Evolutionary conservation across 1,140 invertebrate genomes (phyloP), one percentile per base, ranked within the genome.

Genomic region (Psilanteris sp.): DNA sequence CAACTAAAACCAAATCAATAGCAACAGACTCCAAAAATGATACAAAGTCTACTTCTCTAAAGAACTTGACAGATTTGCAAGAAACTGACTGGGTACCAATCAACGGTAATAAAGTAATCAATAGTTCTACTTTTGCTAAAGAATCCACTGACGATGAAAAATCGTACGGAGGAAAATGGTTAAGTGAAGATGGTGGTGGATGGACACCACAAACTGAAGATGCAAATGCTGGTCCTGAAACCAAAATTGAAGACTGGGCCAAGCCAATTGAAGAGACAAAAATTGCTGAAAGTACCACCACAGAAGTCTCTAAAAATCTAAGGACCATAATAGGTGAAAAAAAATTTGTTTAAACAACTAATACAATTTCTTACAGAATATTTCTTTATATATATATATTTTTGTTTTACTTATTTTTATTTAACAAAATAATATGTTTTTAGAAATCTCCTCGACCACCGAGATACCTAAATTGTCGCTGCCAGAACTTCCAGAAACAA

Each of bases 191-290:
- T 24, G 80, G 75, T 8, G 70, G 67, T 0, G 59, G 6, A 5
- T 82, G 81, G 79, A 44, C 59, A 0, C 74, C 79, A 0, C 71
- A 76, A 13, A 37, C 8, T 16, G 74, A 79, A 32, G 79, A 77
- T 11, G 37, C n/a, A 0, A 81, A 76, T 15, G 68, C 57, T 2
- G 72, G 62, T 11, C 32, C 55, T 1, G 72, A 81, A 1, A 75
- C 78, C 0, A 82, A 84, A 37, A 78, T 82, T 14, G 80, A 84
- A 9, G 82, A 86, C 6, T 89, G 87, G 87, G 66, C 83, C 4
- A 64, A 66, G 14, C 36, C 10, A 22, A 7, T 11, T 3, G n/a
- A 59, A 1, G 14, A 50, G 2, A 39, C 43, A 4, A 31, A 43
- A 10, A n/a, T 43, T 29, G 11, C 4, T 14, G 20, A 27, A 13